phyloP scores from a whole-genome alignment of 1,140 invertebrate genomes.

The Drosophila willistoni region DNA sequence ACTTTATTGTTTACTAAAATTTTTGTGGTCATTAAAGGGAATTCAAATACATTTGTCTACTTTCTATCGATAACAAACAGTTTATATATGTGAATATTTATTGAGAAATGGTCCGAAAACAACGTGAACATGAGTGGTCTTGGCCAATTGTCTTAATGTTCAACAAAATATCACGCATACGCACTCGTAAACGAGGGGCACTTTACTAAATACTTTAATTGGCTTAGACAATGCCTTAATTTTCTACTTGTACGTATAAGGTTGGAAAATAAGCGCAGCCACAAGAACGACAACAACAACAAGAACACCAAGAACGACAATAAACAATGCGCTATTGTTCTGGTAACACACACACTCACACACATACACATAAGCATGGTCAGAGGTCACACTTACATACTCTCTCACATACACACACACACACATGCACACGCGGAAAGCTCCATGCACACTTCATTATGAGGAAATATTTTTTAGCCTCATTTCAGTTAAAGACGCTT shows the following conservation, averaged over 20 bases:
- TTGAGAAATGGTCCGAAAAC: not conserved
- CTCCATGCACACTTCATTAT: conserved; percentile 67
- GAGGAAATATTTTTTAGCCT: conserved; percentile 76
- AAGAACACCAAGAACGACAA: conserved; percentile 25
- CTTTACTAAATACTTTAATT: conserved; percentile 73
- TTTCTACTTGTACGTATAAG: conserved; percentile 49
- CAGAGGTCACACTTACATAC: conserved; percentile 52
- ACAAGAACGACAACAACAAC: conserved; percentile 31
- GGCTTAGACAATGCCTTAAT: conserved; percentile 75
- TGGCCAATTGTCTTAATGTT: conserved; percentile 31
- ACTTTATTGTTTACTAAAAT: no score
- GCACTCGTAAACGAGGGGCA: conserved; percentile 30
- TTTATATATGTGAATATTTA: not conserved
- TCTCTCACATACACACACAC: conserved; percentile 22
- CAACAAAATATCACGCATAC: conserved; percentile 61
- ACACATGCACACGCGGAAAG: conserved; percentile 22
- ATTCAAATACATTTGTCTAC: not conserved
- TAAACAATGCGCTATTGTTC: conserved; percentile 67
- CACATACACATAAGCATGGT: conserved; percentile 47
- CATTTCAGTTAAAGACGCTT: conserved; percentile 78
- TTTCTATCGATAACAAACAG: not conserved
- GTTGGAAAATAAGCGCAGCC: conserved; percentile 28
- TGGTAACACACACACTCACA: conserved; percentile 40
- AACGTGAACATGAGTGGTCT: conserved; percentile 23
- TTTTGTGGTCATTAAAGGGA: no score